Evolutionary conservation across 2,888 invertebrate genomes (phyloP).

Genomic region (Aethes cnicana): DNA sequence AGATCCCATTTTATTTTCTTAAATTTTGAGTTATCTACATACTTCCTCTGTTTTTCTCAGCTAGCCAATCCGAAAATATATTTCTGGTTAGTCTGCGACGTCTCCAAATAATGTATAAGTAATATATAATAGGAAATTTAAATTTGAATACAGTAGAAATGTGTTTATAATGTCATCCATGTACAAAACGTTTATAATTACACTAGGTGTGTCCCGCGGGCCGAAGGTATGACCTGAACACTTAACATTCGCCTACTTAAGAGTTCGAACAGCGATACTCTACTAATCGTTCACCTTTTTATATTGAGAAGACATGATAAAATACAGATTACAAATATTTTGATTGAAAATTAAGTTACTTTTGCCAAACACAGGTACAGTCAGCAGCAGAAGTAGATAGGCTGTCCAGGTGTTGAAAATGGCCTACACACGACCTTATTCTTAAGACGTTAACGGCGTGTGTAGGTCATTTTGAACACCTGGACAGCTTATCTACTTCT

Average conservation of each 20-base stretch:
- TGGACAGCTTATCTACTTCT: no score
- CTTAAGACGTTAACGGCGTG: no score
- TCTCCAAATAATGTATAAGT: slow-evolving; percentile 2
- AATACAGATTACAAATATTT: no score
- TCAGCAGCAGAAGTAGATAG: no score
- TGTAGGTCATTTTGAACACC: no score
- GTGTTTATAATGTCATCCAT: slow-evolving; percentile 46
- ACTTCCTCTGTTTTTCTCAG: no score
- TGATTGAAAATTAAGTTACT: no score
- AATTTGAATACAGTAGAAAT: slow-evolving; percentile 40
- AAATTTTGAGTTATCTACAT: no score
- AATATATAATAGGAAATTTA: slow-evolving; percentile 32
- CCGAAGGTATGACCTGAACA: slow-evolving; percentile 71
- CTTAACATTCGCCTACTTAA: slow-evolving; percentile 57
- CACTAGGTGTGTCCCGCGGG: slow-evolving; percentile 48
- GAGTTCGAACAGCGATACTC: slow-evolving; percentile 57
- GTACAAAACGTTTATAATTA: slow-evolving; percentile 62
- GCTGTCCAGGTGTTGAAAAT: no score
- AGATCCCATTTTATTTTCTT: neutral
- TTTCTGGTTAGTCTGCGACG: neutral
- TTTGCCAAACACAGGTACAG: no score
- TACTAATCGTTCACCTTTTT: slow-evolving; percentile 21
- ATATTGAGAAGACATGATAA: slow-evolving; percentile 17
- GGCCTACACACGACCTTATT: no score
- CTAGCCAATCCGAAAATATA: no score